These are phyloP conservation scores for Drosophila ohnishii DNA, from an alignment of 1,140 invertebrate species.

Conservation along the genomic window DNA sequence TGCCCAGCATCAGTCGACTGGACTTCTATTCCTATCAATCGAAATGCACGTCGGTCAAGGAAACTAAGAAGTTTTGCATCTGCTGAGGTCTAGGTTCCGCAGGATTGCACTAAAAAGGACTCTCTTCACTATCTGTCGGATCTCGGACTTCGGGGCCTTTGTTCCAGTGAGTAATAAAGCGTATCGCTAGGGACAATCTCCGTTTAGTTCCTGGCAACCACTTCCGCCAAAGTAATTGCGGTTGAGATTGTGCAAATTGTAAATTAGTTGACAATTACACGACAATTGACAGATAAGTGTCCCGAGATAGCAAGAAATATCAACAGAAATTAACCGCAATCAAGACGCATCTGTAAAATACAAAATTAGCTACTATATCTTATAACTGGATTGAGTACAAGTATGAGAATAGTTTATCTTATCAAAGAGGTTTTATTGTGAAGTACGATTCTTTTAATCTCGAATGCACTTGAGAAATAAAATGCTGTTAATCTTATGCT, in stretches of 20 bases:
- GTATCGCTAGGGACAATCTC: conserved; percentile 52
- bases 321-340: conserved; percentile 8
- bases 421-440: background rate
- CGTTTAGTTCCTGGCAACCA: conserved; percentile 19
- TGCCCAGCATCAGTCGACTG: conserved; percentile 85
- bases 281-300: conserved; percentile 47
- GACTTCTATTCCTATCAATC: conserved; percentile 84
- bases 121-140: conserved; percentile 21
- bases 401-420: background rate
- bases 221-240: conserved; percentile 44
- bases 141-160: conserved; percentile 47
- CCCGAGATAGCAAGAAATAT: background rate
- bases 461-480: background rate
- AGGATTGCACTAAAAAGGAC: conserved; percentile 31
- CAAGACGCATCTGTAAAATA: background rate
- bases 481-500: background rate
- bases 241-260: conserved; percentile 33
- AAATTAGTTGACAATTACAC: conserved; percentile 74
- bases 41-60: conserved; percentile 83
- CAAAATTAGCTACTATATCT: background rate
- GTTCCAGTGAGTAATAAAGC: conserved; percentile 17
- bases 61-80: conserved; percentile 85
- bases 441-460: background rate
- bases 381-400: background rate
- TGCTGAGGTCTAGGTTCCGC: conserved; percentile 55